Percentiles rank a stretch among this genome's conserved stretches.
These are phyloP conservation scores for Ceuthmochares aereus DNA, from an alignment of 2,113 vertebrate genomes.

Conservation along the genomic window DNA sequence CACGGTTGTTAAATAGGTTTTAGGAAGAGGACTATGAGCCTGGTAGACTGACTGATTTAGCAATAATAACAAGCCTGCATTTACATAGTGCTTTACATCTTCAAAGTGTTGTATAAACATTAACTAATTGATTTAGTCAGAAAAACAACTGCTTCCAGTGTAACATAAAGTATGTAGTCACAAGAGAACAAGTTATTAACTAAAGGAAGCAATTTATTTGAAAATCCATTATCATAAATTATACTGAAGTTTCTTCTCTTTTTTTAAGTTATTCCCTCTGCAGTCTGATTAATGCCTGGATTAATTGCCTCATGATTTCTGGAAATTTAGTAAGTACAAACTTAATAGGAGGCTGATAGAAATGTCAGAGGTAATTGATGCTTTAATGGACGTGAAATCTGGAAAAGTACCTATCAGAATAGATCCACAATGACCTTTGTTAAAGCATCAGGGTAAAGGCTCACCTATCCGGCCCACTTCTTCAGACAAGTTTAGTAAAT, in stretches of 20 bases:
- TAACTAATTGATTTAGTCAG: slow-evolving; percentile 63
- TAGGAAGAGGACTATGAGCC: not conserved
- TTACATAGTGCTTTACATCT: slow-evolving; percentile 40
- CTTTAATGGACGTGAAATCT: slow-evolving; percentile 68
- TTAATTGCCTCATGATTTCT: slow-evolving; percentile 72
- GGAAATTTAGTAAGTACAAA: slow-evolving; percentile 71
- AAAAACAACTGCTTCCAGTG: slow-evolving; percentile 47
- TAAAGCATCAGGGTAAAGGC: not conserved
- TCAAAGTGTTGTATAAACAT: slow-evolving; percentile 63
- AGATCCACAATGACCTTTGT: slow-evolving; percentile 10
- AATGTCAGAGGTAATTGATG: slow-evolving; percentile 70
- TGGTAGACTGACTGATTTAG: not conserved
- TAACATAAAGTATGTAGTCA: slow-evolving; percentile 8
- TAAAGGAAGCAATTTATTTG: slow-evolving; percentile 59
- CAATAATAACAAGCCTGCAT: slow-evolving; percentile 10
- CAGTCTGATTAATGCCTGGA: slow-evolving; percentile 68
- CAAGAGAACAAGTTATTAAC: slow-evolving; percentile 60
- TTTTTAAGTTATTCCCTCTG: slow-evolving; percentile 58
- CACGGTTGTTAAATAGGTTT: not conserved
- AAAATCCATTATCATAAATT: slow-evolving; percentile 76
- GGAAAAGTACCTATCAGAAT: not conserved
- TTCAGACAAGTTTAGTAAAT: not conserved
- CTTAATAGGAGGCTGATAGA: slow-evolving; percentile 69
- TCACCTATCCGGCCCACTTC: not conserved
- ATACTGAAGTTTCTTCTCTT: not conserved